Evolutionary conservation across 2,888 invertebrate species (phyloP).

Genomic region (Rapana venosa): DNA sequence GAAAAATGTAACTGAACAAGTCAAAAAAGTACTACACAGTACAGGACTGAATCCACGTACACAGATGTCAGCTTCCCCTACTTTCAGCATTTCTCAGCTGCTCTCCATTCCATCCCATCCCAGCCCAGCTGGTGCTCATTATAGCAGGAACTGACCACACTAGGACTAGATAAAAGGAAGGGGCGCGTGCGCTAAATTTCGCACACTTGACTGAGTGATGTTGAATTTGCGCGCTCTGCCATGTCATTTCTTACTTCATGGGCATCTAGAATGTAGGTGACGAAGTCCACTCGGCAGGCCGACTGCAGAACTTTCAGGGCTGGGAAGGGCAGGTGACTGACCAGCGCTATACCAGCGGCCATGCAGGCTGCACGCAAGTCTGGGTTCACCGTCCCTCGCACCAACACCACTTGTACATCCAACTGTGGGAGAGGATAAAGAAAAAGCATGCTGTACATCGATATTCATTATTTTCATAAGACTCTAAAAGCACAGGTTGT

Average conservation of each 20-base stretch:
- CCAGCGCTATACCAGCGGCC: slow-evolving; percentile 33
- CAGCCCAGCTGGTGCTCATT: no score
- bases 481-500: background rate
- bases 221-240: no score
- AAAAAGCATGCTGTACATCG: background rate
- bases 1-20: no score
- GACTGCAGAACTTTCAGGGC: slow-evolving; percentile 38
- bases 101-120: no score
- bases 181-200: no score
- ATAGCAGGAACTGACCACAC: no score
- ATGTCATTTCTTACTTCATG: slow-evolving; percentile 24
- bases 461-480: background rate
- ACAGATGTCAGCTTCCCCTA: no score
- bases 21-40: no score
- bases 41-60: no score
- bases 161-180: no score
- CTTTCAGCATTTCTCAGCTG: no score
- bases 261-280: slow-evolving; percentile 45
- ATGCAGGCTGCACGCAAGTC: slow-evolving; percentile 32
- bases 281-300: slow-evolving; percentile 36
- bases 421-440: background rate
- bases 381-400: slow-evolving; percentile 40
- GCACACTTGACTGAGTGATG: no score
- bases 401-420: slow-evolving; percentile 31
- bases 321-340: slow-evolving; percentile 34